phyloP scores from a whole-genome alignment of 2,888 invertebrate genomes.

The Torymus auratus region DNA sequence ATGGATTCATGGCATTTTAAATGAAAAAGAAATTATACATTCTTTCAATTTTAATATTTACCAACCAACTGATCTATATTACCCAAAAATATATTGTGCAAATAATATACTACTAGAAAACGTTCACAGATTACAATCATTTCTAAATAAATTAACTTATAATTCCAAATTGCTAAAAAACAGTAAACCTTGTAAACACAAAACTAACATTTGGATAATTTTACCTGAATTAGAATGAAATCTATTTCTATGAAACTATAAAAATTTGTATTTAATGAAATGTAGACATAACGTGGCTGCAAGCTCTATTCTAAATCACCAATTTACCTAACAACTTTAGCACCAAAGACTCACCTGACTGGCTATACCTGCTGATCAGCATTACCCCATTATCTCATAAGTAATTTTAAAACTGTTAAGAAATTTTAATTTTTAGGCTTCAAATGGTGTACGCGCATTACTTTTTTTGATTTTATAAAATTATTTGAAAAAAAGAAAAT shows the following conservation, averaged over 20 bases:
- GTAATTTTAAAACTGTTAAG: constrained; percentile 45
- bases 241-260: constrained; percentile 15
- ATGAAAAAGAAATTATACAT: no score
- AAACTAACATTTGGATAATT: background rate
- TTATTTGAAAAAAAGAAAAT: background rate
- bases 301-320: constrained; percentile 40
- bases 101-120: background rate
- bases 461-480: no score
- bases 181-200: background rate
- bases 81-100: background rate
- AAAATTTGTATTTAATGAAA: constrained; percentile 9
- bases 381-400: constrained; percentile 23
- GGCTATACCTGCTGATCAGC: constrained; percentile 39
- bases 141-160: background rate
- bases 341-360: constrained; percentile 41
- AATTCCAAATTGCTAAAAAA: background rate
- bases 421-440: constrained; percentile 12
- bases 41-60: background rate
- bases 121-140: background rate
- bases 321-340: constrained; percentile 26
- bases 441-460: no score
- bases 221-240: background rate
- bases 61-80: constrained; percentile 1
- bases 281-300: background rate
- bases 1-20: background rate